These are phyloP conservation scores for Taurulus bubalis DNA, from an alignment of 2,113 vertebrate genomes.

Conservation along the genomic window DNA sequence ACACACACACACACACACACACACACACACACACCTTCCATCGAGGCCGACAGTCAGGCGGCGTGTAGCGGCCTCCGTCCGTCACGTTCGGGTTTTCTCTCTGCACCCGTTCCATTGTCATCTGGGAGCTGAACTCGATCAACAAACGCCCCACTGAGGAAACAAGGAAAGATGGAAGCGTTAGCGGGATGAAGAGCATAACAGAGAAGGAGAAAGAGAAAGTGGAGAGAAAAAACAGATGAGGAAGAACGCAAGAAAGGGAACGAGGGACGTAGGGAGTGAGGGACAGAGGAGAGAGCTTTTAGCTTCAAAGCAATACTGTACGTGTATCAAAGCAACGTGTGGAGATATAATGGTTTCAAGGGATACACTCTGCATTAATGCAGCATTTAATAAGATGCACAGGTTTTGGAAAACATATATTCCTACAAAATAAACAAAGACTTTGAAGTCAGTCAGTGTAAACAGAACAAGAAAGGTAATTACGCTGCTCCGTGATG, in stretches of 20 bases:
- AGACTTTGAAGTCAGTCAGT: constrained; percentile 66
- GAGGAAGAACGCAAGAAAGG: constrained; percentile 22
- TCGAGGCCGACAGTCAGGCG: constrained; percentile 89
- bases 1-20: background rate
- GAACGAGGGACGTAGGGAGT: constrained; percentile 20
- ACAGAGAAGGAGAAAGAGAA: constrained; percentile 3
- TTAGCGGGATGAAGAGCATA: constrained; percentile 39
- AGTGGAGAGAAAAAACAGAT: constrained; percentile 17
- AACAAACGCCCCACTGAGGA: constrained; percentile 93
- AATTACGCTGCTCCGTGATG: constrained; percentile 51
- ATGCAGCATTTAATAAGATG: constrained; percentile 63
- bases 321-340: constrained; percentile 51
- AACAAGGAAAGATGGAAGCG: constrained; percentile 17
- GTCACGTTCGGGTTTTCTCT: constrained; percentile 96
- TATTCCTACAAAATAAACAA: constrained; percentile 55
- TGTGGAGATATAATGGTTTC: constrained; percentile 57
- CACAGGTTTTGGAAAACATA: constrained; percentile 52
- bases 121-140: constrained; percentile 97
- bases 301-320: constrained; percentile 66
- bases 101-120: constrained; percentile 98
- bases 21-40: constrained; percentile 82
- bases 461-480: constrained; percentile 53
- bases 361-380: constrained; percentile 52
- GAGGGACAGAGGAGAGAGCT: constrained; percentile 34
- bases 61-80: constrained; percentile 92